Base-by-base conservation (phyloP, 2,888 invertebrate genomes). In the Tachystola acroxantha region DNA sequence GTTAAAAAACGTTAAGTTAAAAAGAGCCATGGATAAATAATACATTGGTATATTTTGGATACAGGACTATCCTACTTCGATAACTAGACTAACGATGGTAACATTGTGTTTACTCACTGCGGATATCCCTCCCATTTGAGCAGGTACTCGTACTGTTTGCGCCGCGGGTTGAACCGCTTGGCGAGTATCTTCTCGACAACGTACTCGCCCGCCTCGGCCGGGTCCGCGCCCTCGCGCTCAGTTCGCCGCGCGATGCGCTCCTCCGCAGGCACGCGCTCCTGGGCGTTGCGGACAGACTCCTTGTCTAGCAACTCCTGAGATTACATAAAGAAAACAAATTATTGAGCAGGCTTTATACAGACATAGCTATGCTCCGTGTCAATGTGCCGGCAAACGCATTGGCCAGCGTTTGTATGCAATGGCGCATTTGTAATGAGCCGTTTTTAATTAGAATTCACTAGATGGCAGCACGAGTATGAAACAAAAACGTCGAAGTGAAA, bases 61-160 rank as follows among this genome's bases (percentile, higher is more conserved):
- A n/a, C n/a, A n/a, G n/a, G n/a, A n/a, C n/a, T n/a, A n/a, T n/a
- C n/a, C n/a, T n/a, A n/a, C n/a, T n/a, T n/a, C n/a, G n/a, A n/a
- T n/a, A n/a, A n/a, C n/a, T n/a, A n/a, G n/a, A n/a, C n/a, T n/a
- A n/a, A n/a, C n/a, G n/a, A n/a, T n/a, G n/a, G n/a, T n/a, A n/a
- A n/a, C n/a, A n/a, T n/a, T n/a, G n/a, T n/a, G n/a, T n/a, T n/a
- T n/a, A 89, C 91, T 89, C 52, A 92, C 91, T 92, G 91, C 13
- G 92, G 88, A 55, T 92, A 93, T 32, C 93, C 92, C 64, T 95
- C 94, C 95, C 95, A 96, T 72, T 95, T 96, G 33, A 96, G 89
- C 57, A 95, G 84, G 76, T 95, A 96, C 75, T 95, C 95, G 49
- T 93, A 92, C 56, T 91, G 92, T 66, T 93, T 93, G 45, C 90